Percentiles rank a stretch among this genome's conserved stretches.
Conservation (phyloP, 92 coral and sea anemone genomes). For the Chrysogorgia sp. region DNA sequence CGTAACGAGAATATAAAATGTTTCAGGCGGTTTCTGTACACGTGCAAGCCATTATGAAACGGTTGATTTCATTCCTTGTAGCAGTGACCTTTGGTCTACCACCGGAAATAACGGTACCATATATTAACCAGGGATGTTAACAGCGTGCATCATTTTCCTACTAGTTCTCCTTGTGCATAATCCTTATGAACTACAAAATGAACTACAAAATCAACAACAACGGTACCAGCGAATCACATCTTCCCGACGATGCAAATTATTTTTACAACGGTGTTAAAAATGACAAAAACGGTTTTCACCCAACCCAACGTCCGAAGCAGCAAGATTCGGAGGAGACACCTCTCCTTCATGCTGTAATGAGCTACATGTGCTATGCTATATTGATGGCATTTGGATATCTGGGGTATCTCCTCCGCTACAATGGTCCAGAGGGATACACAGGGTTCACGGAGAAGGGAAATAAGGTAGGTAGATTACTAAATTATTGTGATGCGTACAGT, state of each 20-base stretch:
- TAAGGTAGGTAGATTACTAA: too few relatives aligned
- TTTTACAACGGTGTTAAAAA: neutral
- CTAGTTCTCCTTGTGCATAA: too few relatives aligned
- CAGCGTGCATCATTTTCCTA: too few relatives aligned
- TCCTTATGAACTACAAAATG: neutral
- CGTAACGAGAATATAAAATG: too few relatives aligned
- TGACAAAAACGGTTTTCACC: neutral
- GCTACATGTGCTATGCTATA: slow-evolving; percentile 83
- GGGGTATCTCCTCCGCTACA: slow-evolving; percentile 87
- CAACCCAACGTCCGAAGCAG: neutral
- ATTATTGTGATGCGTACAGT: too few relatives aligned
- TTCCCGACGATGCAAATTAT: neutral
- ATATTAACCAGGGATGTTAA: too few relatives aligned
- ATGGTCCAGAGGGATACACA: slow-evolving; percentile 84
- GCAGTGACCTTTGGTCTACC: too few relatives aligned
- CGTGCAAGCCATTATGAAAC: too few relatives aligned
- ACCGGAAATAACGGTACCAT: too few relatives aligned
- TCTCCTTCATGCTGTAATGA: slow-evolving; percentile 79
- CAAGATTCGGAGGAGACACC: slow-evolving; percentile 97
- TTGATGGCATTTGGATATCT: slow-evolving; percentile 86
- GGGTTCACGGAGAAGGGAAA: slow-evolving; percentile 65
- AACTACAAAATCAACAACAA: too few relatives aligned
- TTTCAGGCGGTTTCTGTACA: too few relatives aligned
- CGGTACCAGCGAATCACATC: neutral
- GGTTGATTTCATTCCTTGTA: too few relatives aligned